Evolutionary conservation across 2,797 vertebrate genomes (phyloP), one percentile per base, ranked within the genome.

Genomic region (Gastrophryne carolinensis): DNA sequence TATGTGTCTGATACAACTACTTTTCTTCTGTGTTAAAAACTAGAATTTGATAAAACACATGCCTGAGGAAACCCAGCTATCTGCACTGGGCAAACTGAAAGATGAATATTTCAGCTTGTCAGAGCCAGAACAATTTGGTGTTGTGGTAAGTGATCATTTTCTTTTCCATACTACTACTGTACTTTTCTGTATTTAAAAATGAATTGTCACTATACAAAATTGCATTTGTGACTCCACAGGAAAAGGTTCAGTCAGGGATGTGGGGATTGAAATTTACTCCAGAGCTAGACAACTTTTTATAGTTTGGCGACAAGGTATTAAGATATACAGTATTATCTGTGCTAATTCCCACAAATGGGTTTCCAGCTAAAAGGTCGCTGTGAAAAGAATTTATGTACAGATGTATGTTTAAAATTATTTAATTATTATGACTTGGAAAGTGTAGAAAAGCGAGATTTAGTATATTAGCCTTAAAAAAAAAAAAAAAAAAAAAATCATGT

Each of bases 41-140:
- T 82, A 99, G 97, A 98, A 96, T 86, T 93, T 99, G 86, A 92
- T 98, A 83, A 98, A 98, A 54, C 93, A 98, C 78, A 92, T 99
- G 67, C 97, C 97, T 32, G 95, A 96, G 80, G 94, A 96, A 88
- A 92, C 95, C 61, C 96, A 98, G 71, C 84, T 99, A 37, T 93
- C 89, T 41, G 83, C 92, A 1, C 82, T 99, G 85, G 91, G 92
- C 72, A 95, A 92, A 71, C 94, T 91, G 80, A 91, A 93, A 86
- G 91, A 80, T 0, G 94, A 98, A 67, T 98, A 95, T 73, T 79
- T 85, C 72, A 92, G 87, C 85, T 90, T 99, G 72, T 95, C 94
- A 66, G 97, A 98, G 80, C 96, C 97, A 0, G 97, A 99, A 80
- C 97, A 98, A 84, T 99, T 98, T 86, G 94, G 94, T 69, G 88